phyloP scores from a whole-genome alignment of 2,888 invertebrate species.

The Hypsopygia costalis region DNA sequence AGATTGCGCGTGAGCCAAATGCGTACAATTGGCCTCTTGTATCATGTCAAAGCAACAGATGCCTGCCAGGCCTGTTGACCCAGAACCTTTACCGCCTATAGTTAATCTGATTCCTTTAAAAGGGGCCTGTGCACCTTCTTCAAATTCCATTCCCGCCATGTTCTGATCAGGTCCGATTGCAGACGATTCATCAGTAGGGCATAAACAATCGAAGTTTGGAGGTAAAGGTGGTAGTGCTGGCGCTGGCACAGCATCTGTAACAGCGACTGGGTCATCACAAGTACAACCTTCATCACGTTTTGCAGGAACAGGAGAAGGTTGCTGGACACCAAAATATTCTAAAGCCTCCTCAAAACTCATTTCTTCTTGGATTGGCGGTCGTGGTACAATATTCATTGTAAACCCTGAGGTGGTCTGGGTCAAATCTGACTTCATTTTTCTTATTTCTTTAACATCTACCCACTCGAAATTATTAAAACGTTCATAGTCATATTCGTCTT shows the following conservation, averaged over 20 bases:
- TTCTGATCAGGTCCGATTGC: too few species aligned
- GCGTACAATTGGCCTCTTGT: background rate
- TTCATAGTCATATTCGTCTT: background rate
- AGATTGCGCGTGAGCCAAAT: too few species aligned
- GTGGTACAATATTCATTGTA: slow-evolving; percentile 13
- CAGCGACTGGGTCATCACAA: background rate
- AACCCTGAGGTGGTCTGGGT: slow-evolving; percentile 9
- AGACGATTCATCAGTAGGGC: too few species aligned
- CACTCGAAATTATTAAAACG: background rate
- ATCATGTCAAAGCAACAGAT: slow-evolving; percentile 4
- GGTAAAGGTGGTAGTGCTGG: background rate
- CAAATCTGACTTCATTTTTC: slow-evolving; percentile 11
- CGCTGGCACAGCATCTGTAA: background rate
- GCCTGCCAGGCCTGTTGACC: slow-evolving; percentile 33
- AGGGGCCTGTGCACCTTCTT: too few species aligned
- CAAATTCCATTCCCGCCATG: too few species aligned
- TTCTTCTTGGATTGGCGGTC: background rate
- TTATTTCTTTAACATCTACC: too few species aligned
- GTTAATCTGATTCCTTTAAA: slow-evolving; percentile 19
- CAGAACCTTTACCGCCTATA: slow-evolving; percentile 39
- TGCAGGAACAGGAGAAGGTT: background rate
- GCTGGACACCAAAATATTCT: background rate
- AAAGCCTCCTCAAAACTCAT: background rate
- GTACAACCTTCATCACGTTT: background rate
- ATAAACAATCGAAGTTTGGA: background rate